Conservation (phyloP, 2,797 vertebrate species). For the Chrysocyon brachyurus region DNA sequence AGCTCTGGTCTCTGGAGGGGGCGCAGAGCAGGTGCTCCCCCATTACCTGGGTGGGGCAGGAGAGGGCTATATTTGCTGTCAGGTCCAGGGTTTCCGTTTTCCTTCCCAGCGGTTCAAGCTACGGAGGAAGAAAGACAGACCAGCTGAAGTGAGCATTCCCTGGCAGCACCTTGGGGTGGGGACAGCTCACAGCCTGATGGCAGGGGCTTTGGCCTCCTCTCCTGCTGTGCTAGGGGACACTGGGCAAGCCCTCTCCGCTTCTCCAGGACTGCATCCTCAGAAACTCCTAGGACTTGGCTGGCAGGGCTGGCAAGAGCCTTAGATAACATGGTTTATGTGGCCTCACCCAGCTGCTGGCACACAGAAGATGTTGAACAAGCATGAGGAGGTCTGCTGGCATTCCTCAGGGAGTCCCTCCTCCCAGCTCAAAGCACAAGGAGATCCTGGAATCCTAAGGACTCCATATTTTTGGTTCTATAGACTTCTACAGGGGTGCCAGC, state of each 20-base stretch:
- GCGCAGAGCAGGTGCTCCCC: background rate
- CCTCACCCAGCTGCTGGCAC: background rate
- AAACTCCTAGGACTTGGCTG: background rate
- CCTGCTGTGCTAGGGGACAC: background rate
- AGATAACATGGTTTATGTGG: background rate
- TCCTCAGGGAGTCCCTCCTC: background rate
- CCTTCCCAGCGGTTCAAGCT: constrained; percentile 93
- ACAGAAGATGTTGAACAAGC: fast-evolving
- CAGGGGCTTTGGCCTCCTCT: background rate
- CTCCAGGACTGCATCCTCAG: background rate
- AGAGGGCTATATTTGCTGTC: constrained; percentile 83
- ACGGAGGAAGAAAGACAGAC: constrained; percentile 16
- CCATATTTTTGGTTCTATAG: background rate
- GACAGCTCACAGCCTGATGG: background rate
- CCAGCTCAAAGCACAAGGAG: background rate
- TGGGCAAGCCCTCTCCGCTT: background rate
- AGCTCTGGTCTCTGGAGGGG: background rate
- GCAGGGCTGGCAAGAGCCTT: background rate
- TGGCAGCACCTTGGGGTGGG: background rate
- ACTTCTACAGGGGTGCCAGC: fast-evolving
- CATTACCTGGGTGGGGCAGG: constrained; percentile 93
- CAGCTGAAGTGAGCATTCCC: background rate
- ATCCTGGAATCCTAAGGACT: background rate
- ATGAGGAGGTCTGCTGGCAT: background rate
- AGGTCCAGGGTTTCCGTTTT: constrained; percentile 93